Conservation (phyloP, 2,888 invertebrate genomes). For the Nomada ruficornis region DNA sequence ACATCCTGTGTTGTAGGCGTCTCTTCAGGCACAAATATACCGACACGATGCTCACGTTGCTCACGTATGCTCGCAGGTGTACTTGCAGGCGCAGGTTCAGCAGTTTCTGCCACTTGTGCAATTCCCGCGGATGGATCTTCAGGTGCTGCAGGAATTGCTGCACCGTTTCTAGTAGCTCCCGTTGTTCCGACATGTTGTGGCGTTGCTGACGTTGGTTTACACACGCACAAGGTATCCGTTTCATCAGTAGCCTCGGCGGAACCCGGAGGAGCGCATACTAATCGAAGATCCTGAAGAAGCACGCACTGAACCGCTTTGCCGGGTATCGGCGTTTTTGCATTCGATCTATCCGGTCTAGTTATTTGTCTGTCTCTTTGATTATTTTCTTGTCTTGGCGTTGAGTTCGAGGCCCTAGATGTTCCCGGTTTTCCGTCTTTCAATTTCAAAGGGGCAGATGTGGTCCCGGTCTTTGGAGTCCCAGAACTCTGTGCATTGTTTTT, state of each 20-base stretch:
- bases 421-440: background rate
- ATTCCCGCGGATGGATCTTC: background rate
- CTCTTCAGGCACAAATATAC: background rate
- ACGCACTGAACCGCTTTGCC: conserved; percentile 23
- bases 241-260: background rate
- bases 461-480: background rate
- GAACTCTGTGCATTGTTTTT: background rate
- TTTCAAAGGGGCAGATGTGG: background rate
- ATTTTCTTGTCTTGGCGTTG: background rate
- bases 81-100: background rate
- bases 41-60: background rate
- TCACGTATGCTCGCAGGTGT: background rate
- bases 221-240: background rate
- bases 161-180: background rate
- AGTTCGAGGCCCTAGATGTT: background rate
- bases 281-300: background rate
- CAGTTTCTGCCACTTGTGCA: background rate
- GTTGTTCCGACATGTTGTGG: background rate
- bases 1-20: background rate
- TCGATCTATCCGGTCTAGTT: background rate
- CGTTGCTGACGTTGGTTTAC: background rate
- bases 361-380: background rate
- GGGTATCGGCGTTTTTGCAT: no score
- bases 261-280: conserved; percentile 14
- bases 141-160: background rate